Base-by-base conservation (phyloP, 2,888 invertebrate genomes). In the Pollenia angustigena region DNA sequence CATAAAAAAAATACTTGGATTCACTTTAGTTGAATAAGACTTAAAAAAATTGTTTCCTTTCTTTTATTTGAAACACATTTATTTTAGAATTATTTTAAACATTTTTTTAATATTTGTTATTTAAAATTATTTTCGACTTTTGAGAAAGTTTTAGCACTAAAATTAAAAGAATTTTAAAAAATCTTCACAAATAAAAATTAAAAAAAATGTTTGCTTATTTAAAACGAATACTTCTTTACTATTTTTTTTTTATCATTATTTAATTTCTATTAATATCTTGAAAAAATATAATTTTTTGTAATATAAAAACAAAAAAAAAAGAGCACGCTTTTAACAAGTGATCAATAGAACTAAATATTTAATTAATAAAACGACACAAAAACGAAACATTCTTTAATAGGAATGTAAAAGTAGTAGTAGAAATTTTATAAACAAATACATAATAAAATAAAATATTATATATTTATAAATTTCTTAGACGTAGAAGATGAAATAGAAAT, bases 311-410 rank as follows among this genome's bases (percentile, higher is more conserved):
- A 44, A 44, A 69, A 64, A 69, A 74, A 82, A 76, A 80, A 84
- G 81, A 87, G 80, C 87, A 87, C 87, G 87, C 87, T 87, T 84
- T 62, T 66, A 78, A 79, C 74, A 78, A 87, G 84, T 87, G 87
- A 87, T 87, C 84, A 64, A 81, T 78, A 78, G 50, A 60, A 79
- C 23, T 75, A 52, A 68, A 80, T 58, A 32, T 32, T 32, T 32
- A 60, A 81, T 66, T 52, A 76, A 71, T 14, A 40, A 78, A 87
- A 78, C 84, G 69, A 84, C 60, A 64, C 48, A 42, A 64, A 4
- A 81, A 72, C 48, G n/a, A 74, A 56, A 48, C 58, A 48, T 42
- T 66, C 42, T 64, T 64, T 66, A 64, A 11, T 52, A 46, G 62
- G 4, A 52, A 44, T 32, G 14, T 14, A 80, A 4, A 48, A 40